Evolutionary conservation across 2,113 vertebrate genomes (phyloP).

Genomic region (Anarrhichthys ocellatus): DNA sequence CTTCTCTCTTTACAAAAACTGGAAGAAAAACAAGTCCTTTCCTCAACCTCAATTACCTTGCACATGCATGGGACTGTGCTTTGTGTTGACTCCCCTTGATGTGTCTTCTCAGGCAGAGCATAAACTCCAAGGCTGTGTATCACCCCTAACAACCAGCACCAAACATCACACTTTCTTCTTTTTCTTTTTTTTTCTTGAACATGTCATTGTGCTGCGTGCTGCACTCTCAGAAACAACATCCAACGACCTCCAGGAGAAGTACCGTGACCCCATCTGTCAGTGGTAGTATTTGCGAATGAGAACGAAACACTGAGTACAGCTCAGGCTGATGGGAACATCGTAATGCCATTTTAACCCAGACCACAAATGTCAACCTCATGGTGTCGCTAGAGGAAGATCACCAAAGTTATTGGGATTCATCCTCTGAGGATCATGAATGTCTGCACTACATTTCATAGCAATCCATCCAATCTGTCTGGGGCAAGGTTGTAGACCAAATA

Average conservation of each 20-base stretch:
- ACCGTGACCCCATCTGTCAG: neutral
- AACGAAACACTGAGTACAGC: neutral
- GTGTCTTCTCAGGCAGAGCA: neutral
- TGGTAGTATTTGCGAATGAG: neutral
- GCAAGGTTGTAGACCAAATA: neutral
- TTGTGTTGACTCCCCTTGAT: neutral
- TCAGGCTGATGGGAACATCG: neutral
- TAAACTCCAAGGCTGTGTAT: neutral
- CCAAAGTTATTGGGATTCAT: neutral
- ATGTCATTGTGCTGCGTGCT: neutral
- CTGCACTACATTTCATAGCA: neutral
- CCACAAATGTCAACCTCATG: neutral
- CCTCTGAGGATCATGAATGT: neutral
- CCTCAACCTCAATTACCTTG: neutral
- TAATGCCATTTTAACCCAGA: neutral
- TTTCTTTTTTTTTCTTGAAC: neutral
- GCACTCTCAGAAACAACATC: constrained; percentile 1
- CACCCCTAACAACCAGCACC: neutral
- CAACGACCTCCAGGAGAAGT: neutral
- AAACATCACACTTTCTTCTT: neutral
- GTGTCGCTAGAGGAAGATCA: neutral
- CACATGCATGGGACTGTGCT: neutral
- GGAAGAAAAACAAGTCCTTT: neutral
- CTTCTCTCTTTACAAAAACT: neutral
- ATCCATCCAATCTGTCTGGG: neutral